These are phyloP conservation scores for Hoplodrina ambigua DNA, from an alignment of 2,888 invertebrate genomes.

Conservation along the genomic window DNA sequence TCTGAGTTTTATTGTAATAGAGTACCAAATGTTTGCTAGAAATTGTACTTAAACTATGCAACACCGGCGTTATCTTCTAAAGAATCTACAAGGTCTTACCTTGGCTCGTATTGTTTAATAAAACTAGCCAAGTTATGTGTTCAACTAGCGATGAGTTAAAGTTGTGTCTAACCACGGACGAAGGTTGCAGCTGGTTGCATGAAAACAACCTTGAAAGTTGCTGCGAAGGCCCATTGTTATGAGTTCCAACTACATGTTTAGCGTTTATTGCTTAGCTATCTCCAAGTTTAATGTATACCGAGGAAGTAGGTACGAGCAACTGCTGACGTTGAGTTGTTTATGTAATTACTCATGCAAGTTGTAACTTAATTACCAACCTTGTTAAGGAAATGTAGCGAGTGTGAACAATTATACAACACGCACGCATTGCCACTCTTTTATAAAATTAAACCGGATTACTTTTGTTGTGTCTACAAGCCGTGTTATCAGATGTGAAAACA, in stretches of 20 bases:
- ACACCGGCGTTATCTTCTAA: constrained; percentile 21
- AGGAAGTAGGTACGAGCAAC: constrained; percentile 26
- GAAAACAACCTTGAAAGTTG: constrained; percentile 71
- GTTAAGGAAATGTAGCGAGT: constrained; percentile 43
- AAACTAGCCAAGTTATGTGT: constrained; percentile 51
- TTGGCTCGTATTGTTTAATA: constrained; percentile 53
- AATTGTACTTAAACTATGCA: constrained; percentile 5
- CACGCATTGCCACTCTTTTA: constrained; percentile 36
- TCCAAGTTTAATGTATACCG: constrained; percentile 47
- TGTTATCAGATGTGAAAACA: constrained; percentile 40
- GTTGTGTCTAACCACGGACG: constrained; percentile 61
- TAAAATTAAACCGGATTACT: constrained; percentile 33
- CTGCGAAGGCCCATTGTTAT: constrained; percentile 65
- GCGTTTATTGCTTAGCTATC: constrained; percentile 55
- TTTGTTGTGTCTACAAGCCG: constrained; percentile 28
- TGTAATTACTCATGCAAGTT: constrained; percentile 53
- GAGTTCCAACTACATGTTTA: constrained; percentile 53
- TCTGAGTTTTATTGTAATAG: not conserved
- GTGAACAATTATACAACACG: constrained; percentile 50
- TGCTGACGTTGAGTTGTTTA: constrained; percentile 44
- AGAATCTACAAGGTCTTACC: constrained; percentile 47
- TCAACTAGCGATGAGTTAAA: constrained; percentile 59
- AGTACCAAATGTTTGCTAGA: not conserved
- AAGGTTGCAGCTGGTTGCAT: constrained; percentile 64
- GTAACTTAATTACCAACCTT: constrained; percentile 41